These are phyloP conservation scores for Amniataba percoides DNA, from an alignment of 2,797 vertebrate species.

Conservation along the genomic window DNA sequence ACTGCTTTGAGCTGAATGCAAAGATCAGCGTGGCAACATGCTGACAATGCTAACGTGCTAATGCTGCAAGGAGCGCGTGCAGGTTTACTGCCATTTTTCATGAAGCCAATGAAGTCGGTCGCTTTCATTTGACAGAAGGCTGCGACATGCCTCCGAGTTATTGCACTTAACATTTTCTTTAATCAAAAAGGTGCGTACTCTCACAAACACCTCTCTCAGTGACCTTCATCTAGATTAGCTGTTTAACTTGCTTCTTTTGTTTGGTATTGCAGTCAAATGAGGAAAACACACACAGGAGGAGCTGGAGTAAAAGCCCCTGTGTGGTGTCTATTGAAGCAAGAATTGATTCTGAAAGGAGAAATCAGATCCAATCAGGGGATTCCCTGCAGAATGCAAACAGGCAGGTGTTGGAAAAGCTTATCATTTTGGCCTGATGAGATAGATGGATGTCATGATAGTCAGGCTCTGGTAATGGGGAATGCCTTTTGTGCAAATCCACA, in stretches of 20 bases:
- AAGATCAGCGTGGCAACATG: background rate
- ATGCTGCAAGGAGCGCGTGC: background rate
- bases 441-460: too few species aligned
- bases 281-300: background rate
- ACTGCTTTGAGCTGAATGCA: background rate
- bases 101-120: background rate
- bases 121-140: background rate
- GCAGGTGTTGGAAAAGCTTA: background rate
- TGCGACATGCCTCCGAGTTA: background rate
- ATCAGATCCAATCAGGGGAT: background rate
- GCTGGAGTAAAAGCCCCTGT: background rate
- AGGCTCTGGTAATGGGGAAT: too few species aligned
- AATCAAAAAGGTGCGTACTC: background rate
- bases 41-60: background rate
- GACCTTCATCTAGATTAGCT: conserved; percentile 2
- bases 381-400: background rate
- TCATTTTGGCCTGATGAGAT: too few species aligned
- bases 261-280: background rate
- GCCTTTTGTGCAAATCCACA: too few species aligned
- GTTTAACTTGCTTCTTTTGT: background rate
- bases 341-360: too few species aligned
- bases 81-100: background rate
- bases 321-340: background rate
- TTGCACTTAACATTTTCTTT: background rate
- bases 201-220: background rate